These are phyloP conservation scores for Kryphioiulus occultus DNA, from an alignment of 2,888 invertebrate species.

Conservation along the genomic window DNA sequence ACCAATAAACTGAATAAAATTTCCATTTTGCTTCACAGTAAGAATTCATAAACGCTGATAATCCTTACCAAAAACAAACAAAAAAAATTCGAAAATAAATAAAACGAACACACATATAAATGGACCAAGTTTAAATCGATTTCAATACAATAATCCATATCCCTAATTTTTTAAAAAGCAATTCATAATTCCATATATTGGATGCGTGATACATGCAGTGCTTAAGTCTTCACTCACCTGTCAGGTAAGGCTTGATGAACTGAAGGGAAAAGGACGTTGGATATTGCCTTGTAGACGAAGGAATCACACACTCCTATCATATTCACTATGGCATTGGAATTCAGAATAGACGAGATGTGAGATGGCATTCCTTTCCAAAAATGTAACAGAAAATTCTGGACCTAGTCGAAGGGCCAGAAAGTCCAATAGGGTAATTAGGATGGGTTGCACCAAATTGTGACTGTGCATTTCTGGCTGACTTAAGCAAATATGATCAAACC, in stretches of 20 bases:
- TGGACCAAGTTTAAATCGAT: too few species aligned
- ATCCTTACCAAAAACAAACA: not conserved
- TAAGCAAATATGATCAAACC: constrained; percentile 55
- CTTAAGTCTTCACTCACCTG: constrained; percentile 58
- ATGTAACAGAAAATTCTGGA: constrained; percentile 63
- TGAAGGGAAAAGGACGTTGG: constrained; percentile 64
- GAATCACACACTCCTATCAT: constrained; percentile 65
- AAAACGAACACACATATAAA: not conserved
- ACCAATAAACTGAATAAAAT: not conserved
- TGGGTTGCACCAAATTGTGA: not conserved
- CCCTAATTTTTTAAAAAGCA: too few species aligned
- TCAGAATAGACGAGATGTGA: constrained; percentile 62
- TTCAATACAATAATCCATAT: too few species aligned
- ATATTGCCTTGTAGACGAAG: constrained; percentile 64
- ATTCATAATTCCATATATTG: too few species aligned
- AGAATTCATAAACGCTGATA: not conserved
- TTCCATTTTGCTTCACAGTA: not conserved
- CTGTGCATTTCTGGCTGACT: too few species aligned
- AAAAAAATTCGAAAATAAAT: not conserved
- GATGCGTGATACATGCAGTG: not conserved
- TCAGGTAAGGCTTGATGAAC: constrained; percentile 63
- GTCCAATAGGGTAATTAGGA: not conserved
- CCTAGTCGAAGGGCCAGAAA: constrained; percentile 58
- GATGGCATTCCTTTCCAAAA: constrained; percentile 65
- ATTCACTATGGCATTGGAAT: constrained; percentile 61